Base-by-base conservation (phyloP, 2,797 vertebrate genomes). In the Oceanodroma leucorhoa region DNA sequence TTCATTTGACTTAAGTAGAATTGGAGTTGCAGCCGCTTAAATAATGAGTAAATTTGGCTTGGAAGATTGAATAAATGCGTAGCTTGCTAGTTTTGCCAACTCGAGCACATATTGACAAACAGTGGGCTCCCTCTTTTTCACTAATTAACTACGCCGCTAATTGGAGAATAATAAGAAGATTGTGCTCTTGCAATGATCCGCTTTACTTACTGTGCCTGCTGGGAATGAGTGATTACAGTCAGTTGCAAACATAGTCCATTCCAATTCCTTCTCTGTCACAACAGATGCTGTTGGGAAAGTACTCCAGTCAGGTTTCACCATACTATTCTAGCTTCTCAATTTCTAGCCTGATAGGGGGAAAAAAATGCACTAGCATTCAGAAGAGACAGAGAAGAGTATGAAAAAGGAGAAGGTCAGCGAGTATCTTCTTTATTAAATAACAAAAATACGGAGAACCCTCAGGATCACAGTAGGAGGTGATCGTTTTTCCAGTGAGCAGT, bases 71-170 rank as follows among this genome's bases (percentile, higher is more conserved):
- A 95, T 94, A 97, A 94, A 91, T 83, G 90, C 20, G 5, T 91
- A 89, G 86, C 87, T 96, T 83, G 94, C 93, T 93, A 81, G 75
- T 95, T 96, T 95, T 95, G 94, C 93, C 96, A 96, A 95, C 92
- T 96, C 92, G 88, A 96, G 83, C 89, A 34, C 93, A 94, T 95
- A 96, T 95, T 96, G 96, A 97, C 94, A 97, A 96, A 96, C 94
- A 95, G 86, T 61, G 71, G 91, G 90, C 81, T 96, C 83, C 71
- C 78, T 90, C 75, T 92, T 95, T 85, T 95, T 84, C 78, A 41
- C 94, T 96, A 94, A 96, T 96, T 95, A 95, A 91, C 92, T 94
- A 78, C 66, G 17, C 70, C 91, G 82, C 82, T 96, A 96, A 96
- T 94, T 93, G 90, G 79, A 95, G 93, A 90, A 87, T 92, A 92